Percentiles rank a stretch among this genome's conserved stretches.
Conservation (phyloP, 1,140 invertebrate genomes). For the Hypsibius dujardini region DNA sequence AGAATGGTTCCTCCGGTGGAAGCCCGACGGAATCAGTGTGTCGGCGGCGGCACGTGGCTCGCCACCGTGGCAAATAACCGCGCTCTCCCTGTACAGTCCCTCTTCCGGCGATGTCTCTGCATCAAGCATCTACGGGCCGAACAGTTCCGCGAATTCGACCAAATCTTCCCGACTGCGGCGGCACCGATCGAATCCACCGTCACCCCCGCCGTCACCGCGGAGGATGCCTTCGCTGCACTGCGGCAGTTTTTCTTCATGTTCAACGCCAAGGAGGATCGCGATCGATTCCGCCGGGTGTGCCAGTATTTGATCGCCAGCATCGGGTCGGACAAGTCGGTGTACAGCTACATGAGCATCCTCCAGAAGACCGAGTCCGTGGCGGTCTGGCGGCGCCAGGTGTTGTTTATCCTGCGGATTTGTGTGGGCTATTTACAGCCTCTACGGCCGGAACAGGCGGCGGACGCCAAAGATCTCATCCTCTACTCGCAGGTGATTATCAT, state of each 20-base stretch:
- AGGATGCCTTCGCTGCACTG: neutral
- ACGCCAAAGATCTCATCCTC: neutral
- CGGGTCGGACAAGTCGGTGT: neutral
- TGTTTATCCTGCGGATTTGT: neutral
- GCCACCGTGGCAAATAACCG: neutral
- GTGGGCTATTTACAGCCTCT: neutral
- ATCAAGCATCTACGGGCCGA: constrained; percentile 14
- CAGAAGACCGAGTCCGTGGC: constrained; percentile 3
- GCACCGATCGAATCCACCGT: neutral
- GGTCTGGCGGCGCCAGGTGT: neutral
- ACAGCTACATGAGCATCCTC: constrained; percentile 4
- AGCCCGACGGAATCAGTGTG: neutral
- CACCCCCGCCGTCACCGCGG: neutral
- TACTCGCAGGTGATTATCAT: constrained; percentile 10
- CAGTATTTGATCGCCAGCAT: neutral
- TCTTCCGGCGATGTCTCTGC: constrained; percentile 15
- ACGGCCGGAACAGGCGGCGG: neutral
- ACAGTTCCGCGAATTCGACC: neutral
- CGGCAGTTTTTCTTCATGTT: constrained; percentile 15
- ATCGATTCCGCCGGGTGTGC: neutral
- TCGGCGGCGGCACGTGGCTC: neutral
- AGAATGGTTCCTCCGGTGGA: neutral
- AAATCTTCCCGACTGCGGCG: neutral
- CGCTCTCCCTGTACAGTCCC: constrained; percentile 9
- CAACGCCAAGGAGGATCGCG: constrained; percentile 2